phyloP scores from a whole-genome alignment of 1,140 invertebrate genomes.

The Bombus terrestris region DNA sequence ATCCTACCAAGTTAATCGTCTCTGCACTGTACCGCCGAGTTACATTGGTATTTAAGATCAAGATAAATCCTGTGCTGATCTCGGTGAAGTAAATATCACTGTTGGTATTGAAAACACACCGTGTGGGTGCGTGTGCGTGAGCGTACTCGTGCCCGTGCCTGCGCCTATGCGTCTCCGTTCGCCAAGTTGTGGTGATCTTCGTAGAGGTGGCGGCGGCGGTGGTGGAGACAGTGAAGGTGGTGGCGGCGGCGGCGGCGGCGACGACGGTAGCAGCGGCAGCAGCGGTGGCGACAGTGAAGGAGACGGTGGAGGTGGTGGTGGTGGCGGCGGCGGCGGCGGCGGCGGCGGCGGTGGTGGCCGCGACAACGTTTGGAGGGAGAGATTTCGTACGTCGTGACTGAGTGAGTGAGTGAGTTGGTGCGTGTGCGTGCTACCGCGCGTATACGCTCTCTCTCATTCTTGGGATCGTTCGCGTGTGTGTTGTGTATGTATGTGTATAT shows the following conservation, averaged over 20 bases:
- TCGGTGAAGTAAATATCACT: constrained; percentile 23
- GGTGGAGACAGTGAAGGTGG: constrained; percentile 8
- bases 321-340: neutral
- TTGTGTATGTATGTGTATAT: constrained; percentile 57
- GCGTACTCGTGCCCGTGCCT: constrained; percentile 54
- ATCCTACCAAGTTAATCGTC: neutral
- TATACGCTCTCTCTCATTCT: constrained; percentile 46
- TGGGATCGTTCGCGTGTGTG: constrained; percentile 51
- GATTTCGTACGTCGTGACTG: constrained; percentile 45
- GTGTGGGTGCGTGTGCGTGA: constrained; percentile 29
- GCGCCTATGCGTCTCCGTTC: constrained; percentile 69
- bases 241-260: neutral
- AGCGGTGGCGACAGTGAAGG: constrained; percentile 24
- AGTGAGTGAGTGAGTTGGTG: constrained; percentile 54
- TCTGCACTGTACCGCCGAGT: neutral
- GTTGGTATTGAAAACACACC: neutral
- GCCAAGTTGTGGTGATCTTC: constrained; percentile 56
- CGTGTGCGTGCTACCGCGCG: constrained; percentile 53
- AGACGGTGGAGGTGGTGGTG: constrained; percentile 6
- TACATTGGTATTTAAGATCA: constrained; percentile 5
- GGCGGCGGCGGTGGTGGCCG: constrained; percentile 25
- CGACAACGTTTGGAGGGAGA: constrained; percentile 38
- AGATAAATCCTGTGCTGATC: neutral
- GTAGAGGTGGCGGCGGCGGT: constrained; percentile 46
- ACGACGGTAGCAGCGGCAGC: neutral